Base-by-base conservation (phyloP, 2,113 vertebrate species). In the Megaptera novaeangliae region DNA sequence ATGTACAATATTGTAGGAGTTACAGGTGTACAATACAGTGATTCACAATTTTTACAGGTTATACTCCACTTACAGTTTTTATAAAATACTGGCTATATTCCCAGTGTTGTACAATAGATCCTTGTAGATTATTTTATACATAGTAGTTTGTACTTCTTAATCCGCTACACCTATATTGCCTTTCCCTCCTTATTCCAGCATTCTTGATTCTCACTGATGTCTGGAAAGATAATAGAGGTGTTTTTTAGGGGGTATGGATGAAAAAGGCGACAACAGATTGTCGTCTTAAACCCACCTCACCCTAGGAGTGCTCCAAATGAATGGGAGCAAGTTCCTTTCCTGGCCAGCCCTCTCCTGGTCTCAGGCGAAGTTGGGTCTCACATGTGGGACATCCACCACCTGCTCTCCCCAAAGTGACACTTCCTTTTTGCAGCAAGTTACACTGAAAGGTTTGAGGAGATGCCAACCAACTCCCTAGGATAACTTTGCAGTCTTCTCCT, bases 311-410 rank as follows among this genome's bases (percentile, higher is more conserved):
- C 5, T 14, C 23, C n/a, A 23, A 66, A 15, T 11, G 25, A 75
- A 31, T 2, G 34, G 31, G 44, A 25, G 6, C 2, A 15, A 41
- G 4, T 3, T 41, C 14, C 8, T 5, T 9, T 23, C 0, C 3
- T 1, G 21, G n/a, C 3, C 59, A 71, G 11, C 13, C 34, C 8
- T 21, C 39, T n/a, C 20, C 63, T n/a, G 2, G 15, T 68, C 36
- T 17, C 6, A 5, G 27, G 20, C 5, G 11, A 69, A 80, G 25
- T 1, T 18, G 63, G 17, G 11, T 18, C 25, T 75, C 29, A 8
- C 5, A 1, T 4, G 1, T 17, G 4, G 18, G 18, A 23, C 2
- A 17, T 0, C 25, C 6, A 29, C 18, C 17, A 52, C 9, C 11
- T 68, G 20, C 13, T 66, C 1, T 61, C 4, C 21, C 21, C 7